These are phyloP conservation scores for Suricata suricatta DNA, from an alignment of 2,113 vertebrate species.

Conservation along the genomic window DNA sequence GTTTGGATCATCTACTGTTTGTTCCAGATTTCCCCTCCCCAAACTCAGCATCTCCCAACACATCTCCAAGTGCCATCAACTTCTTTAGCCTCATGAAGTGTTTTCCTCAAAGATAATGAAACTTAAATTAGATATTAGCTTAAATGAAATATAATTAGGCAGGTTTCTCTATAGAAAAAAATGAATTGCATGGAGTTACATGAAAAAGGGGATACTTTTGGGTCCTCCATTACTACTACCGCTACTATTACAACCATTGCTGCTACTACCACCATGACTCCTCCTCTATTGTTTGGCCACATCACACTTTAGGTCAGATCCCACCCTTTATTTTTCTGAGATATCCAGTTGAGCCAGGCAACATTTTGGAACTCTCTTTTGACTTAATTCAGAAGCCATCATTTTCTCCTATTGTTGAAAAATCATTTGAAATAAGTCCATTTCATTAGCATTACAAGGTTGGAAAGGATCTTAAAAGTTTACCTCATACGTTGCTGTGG, in stretches of 20 bases:
- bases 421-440: constrained; percentile 33
- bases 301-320: background rate
- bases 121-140: background rate
- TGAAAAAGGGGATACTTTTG: background rate
- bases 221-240: background rate
- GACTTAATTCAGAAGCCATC: background rate
- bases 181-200: background rate
- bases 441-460: background rate
- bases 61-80: background rate
- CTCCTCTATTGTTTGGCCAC: background rate
- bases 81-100: background rate
- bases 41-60: background rate
- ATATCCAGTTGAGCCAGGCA: background rate
- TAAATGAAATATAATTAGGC: background rate
- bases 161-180: background rate
- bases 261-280: background rate
- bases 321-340: background rate
- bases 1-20: background rate
- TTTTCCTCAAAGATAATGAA: background rate
- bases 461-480: constrained; percentile 23
- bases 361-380: constrained; percentile 9
- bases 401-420: background rate
- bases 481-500: background rate
- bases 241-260: too few relatives aligned
- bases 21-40: background rate